Conservation (phyloP, 2,888 invertebrate species). For the Drosophila mettleri region DNA sequence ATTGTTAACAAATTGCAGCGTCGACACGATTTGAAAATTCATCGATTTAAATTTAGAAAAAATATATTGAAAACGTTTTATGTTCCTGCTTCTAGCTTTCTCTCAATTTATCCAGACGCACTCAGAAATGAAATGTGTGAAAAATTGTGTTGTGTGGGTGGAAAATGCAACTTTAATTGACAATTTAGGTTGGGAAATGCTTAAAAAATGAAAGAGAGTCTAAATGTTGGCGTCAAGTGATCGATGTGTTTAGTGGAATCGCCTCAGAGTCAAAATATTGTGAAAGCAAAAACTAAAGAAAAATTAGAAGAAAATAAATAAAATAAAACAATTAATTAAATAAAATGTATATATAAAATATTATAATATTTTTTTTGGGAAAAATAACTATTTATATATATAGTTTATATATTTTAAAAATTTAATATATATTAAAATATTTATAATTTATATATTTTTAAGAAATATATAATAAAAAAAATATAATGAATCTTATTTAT, state of each 20-base stretch:
- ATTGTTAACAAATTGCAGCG: conserved; percentile 78
- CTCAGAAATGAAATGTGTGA: conserved; percentile 71
- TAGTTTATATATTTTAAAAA: too few species aligned
- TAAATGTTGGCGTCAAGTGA: conserved; percentile 21
- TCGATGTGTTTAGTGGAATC: background rate
- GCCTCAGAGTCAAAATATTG: conserved; percentile 10
- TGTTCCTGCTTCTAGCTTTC: background rate
- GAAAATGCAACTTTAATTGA: conserved; percentile 69
- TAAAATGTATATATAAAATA: background rate
- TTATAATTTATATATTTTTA: too few species aligned
- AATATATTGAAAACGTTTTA: conserved; percentile 38
- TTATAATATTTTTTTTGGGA: background rate
- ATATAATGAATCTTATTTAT: too few species aligned
- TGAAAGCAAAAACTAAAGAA: background rate
- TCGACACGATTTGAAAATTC: conserved; percentile 67
- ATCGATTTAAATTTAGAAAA: conserved; percentile 63
- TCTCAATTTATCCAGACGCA: conserved; percentile 19
- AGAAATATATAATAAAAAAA: too few species aligned
- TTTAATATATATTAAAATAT: too few species aligned
- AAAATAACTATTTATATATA: too few species aligned
- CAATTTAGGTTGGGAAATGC: conserved; percentile 54
- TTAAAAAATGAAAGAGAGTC: conserved; percentile 19
- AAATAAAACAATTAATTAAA: too few species aligned
- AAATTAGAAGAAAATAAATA: background rate
- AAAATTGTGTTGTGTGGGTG: conserved; percentile 63